Percentiles rank a stretch among this genome's conserved stretches.
phyloP scores from a whole-genome alignment of 2,113 vertebrate genomes.

The Cariama cristata region DNA sequence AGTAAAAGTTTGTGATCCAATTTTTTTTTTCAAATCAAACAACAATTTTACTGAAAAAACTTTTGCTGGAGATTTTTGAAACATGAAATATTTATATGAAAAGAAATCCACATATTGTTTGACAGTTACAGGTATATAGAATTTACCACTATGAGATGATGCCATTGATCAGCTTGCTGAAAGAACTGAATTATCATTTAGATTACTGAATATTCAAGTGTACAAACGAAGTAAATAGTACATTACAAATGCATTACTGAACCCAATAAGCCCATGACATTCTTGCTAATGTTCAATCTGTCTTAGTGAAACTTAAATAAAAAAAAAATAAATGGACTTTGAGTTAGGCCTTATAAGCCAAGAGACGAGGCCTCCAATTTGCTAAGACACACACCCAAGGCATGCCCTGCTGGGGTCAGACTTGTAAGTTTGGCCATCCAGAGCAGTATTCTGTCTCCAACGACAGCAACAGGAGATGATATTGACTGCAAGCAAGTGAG shows the following conservation, averaged over 20 bases:
- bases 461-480: not conserved
- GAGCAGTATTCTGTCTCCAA: not conserved
- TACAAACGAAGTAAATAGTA: not conserved
- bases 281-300: not conserved
- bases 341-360: not conserved
- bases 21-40: not conserved
- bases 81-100: not conserved
- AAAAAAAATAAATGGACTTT: not conserved
- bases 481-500: not conserved
- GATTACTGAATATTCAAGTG: not conserved
- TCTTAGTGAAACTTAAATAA: not conserved
- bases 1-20: not conserved
- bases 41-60: not conserved
- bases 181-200: constrained; percentile 1
- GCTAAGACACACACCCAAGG: not conserved
- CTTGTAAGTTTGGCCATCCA: not conserved
- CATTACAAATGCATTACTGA: not conserved
- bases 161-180: not conserved
- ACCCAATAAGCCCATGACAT: not conserved
- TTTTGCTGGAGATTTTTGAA: not conserved
- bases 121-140: not conserved
- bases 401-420: not conserved
- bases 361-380: not conserved
- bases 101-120: not conserved
- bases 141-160: not conserved